Conservation (phyloP, 2,797 vertebrate species). For the Podarcis siculus region DNA sequence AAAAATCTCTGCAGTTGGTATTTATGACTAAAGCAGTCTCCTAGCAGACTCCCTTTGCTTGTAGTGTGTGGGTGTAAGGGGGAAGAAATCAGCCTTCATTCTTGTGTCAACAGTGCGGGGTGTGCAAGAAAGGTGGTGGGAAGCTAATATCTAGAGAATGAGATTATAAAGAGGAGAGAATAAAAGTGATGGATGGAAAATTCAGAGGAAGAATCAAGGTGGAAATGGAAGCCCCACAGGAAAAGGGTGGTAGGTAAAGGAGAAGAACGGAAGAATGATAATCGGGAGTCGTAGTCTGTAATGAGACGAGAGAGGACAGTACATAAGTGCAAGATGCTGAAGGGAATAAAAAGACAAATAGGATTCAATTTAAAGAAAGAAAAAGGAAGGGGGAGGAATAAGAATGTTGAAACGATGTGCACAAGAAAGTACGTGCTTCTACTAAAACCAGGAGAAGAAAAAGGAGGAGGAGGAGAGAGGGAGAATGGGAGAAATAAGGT, state of each 20-base stretch:
- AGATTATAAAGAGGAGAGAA: background rate
- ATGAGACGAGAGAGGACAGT: background rate
- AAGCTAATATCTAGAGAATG: background rate
- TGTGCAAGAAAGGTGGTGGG: background rate
- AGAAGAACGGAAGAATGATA: background rate
- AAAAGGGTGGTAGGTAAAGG: background rate
- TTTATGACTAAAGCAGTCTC: background rate
- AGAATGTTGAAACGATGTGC: background rate
- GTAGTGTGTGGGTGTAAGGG: background rate
- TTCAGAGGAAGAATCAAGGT: background rate
- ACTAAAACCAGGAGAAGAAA: background rate
- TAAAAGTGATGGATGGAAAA: background rate
- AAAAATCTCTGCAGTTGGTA: constrained; percentile 3
- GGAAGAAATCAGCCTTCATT: background rate
- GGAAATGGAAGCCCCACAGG: background rate
- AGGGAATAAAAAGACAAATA: background rate
- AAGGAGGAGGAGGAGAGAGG: background rate
- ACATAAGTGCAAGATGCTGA: background rate
- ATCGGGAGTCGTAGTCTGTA: background rate
- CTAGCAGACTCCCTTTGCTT: background rate
- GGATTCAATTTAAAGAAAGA: background rate
- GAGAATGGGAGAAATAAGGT: background rate
- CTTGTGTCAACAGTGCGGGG: background rate
- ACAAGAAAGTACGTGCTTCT: background rate
- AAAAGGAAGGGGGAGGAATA: background rate